phyloP scores from a whole-genome alignment of 2,888 invertebrate species.

The Mamestra brassicae region DNA sequence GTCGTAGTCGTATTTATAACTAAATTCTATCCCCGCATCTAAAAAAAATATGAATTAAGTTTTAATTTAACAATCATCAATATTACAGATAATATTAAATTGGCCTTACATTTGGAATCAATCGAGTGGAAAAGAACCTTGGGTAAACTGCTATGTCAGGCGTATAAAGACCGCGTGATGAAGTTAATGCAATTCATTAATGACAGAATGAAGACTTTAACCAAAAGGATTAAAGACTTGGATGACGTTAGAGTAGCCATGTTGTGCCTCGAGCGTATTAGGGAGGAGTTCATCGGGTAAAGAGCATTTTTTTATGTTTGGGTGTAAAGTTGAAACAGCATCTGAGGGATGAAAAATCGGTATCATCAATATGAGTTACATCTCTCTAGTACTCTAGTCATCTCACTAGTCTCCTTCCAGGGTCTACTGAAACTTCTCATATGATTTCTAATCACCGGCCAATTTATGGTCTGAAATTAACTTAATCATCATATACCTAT shows the following conservation, averaged over 20 bases:
- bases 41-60: no score
- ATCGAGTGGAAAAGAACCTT: slow-evolving; percentile 94
- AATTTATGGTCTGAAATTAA: no score
- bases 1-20: no score
- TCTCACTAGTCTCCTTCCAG: no score
- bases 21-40: no score
- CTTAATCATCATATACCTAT: no score
- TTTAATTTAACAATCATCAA: no score
- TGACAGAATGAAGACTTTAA: slow-evolving; percentile 93
- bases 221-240: slow-evolving; percentile 93
- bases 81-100: slow-evolving; percentile 91
- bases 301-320: not conserved
- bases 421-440: no score
- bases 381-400: no score
- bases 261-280: slow-evolving; percentile 94
- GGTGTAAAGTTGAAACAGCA: not conserved
- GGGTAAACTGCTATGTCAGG: slow-evolving; percentile 92
- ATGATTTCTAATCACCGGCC: no score
- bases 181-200: slow-evolving; percentile 94
- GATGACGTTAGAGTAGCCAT: slow-evolving; percentile 95
- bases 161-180: slow-evolving; percentile 93
- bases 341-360: not conserved
- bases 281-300: slow-evolving; percentile 94
- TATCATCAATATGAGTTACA: not conserved
- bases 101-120: slow-evolving; percentile 93